These are phyloP conservation scores for Cavia porcellus DNA, from an alignment of 2,113 vertebrate species.

Conservation along the genomic window DNA sequence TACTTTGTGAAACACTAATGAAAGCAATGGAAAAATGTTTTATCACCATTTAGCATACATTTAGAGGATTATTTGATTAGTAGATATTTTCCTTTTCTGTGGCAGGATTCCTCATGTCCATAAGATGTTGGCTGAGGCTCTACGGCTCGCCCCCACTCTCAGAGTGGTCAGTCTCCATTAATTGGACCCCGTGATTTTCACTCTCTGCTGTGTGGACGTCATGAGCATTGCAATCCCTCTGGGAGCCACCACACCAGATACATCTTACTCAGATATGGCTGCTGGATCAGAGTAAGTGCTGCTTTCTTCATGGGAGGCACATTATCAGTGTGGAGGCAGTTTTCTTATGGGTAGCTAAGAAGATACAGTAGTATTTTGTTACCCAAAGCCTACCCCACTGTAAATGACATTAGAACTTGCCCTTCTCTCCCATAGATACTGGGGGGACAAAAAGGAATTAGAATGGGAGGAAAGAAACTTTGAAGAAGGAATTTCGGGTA, in stretches of 20 bases:
- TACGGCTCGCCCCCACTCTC: constrained; percentile 94
- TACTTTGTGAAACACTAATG: constrained; percentile 47
- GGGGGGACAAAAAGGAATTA: constrained; percentile 4
- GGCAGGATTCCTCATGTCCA: constrained; percentile 97
- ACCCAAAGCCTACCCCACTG: constrained; percentile 46
- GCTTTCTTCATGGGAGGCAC: constrained; percentile 64
- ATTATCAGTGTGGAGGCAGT: constrained; percentile 49
- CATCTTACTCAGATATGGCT: constrained; percentile 99
- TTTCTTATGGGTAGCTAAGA: constrained; percentile 64
- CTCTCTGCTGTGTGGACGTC: constrained; percentile 95
- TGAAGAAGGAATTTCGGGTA: constrained; percentile 41
- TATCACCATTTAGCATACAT: constrained; percentile 37
- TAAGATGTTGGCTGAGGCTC: constrained; percentile 96
- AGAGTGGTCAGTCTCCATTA: constrained; percentile 95
- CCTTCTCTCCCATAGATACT: constrained; percentile 58
- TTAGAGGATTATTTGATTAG: constrained; percentile 41
- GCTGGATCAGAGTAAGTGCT: constrained; percentile 99
- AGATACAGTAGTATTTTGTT: constrained; percentile 63
- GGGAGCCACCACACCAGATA: constrained; percentile 99
- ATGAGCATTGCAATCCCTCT: constrained; percentile 99
- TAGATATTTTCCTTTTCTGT: constrained; percentile 68
- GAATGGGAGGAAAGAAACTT: constrained; percentile 46
- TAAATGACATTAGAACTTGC: constrained; percentile 64
- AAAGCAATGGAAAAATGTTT: constrained; percentile 38
- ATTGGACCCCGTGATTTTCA: constrained; percentile 95